phyloP scores from a whole-genome alignment of 2,113 vertebrate genomes.

The Tachysurus vachellii region DNA sequence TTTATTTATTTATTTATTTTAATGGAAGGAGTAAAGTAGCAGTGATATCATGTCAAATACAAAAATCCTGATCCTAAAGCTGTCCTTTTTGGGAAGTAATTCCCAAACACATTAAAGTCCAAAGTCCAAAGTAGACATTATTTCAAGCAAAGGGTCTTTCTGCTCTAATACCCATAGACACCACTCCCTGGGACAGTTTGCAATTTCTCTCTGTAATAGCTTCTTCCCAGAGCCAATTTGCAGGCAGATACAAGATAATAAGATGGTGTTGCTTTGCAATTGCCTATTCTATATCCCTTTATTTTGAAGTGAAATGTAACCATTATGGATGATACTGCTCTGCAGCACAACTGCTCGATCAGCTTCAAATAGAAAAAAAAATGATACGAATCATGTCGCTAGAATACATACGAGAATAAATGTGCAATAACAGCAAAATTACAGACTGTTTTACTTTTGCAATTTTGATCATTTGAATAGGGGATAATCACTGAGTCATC shows the following conservation, averaged over 20 bases:
- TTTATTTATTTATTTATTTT: neutral
- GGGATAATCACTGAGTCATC: constrained; percentile 21
- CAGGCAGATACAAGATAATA: constrained; percentile 45
- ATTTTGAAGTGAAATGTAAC: constrained; percentile 36
- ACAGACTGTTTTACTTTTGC: neutral
- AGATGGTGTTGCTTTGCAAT: constrained; percentile 40
- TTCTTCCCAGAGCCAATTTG: constrained; percentile 47
- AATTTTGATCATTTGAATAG: neutral
- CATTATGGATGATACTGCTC: constrained; percentile 13
- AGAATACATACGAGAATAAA: neutral
- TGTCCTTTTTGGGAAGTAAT: neutral
- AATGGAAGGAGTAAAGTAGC: neutral
- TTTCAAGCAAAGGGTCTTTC: neutral
- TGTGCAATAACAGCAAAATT: constrained; percentile 8
- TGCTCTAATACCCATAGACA: constrained; percentile 4
- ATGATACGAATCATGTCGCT: neutral
- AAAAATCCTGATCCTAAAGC: neutral
- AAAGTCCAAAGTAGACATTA: neutral
- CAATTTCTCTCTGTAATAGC: constrained; percentile 48
- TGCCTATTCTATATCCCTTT: constrained; percentile 17
- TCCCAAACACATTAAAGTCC: neutral
- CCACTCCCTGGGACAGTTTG: constrained; percentile 26
- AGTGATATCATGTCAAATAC: neutral
- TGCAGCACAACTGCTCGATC: neutral
- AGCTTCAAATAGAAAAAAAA: neutral